Evolutionary conservation across 2,113 vertebrate genomes (phyloP).

Genomic region (Sinocyclocheilus anophthalmus): DNA sequence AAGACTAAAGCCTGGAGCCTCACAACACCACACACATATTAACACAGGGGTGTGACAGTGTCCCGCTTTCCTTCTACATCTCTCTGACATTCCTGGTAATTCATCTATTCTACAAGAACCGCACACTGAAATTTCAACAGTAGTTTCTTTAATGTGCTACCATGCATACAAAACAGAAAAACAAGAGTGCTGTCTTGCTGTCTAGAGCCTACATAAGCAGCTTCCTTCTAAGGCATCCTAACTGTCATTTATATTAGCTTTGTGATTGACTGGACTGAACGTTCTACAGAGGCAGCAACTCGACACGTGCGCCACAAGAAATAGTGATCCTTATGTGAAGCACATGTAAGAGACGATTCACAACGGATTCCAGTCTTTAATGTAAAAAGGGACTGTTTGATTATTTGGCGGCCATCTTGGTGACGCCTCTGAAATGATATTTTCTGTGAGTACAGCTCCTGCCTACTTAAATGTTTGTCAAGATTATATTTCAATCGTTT

Average conservation of each 20-base stretch:
- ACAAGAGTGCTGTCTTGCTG: not conserved
- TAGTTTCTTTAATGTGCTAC: not conserved
- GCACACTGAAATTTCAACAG: not conserved
- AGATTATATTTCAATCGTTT: too few species aligned
- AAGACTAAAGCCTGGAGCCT: constrained; percentile 24
- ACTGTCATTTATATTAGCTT: constrained; percentile 18
- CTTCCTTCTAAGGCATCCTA: not conserved
- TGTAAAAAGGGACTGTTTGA: too few species aligned
- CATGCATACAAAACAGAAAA: not conserved
- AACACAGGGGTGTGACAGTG: too few species aligned
- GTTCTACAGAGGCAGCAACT: not conserved
- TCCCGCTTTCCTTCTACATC: not conserved
- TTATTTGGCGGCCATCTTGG: not conserved
- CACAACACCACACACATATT: not conserved
- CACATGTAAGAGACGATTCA: too few species aligned
- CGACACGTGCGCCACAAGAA: not conserved
- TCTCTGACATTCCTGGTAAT: constrained; percentile 23
- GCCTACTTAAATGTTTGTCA: too few species aligned
- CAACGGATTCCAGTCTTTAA: too few species aligned
- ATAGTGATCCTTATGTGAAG: not conserved
- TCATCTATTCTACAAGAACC: not conserved
- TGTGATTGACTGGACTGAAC: not conserved
- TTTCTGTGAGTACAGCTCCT: not conserved
- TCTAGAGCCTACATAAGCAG: too few species aligned
- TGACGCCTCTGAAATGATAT: not conserved